phyloP scores from a whole-genome alignment of 2,113 vertebrate species.

The Zapornia atra region DNA sequence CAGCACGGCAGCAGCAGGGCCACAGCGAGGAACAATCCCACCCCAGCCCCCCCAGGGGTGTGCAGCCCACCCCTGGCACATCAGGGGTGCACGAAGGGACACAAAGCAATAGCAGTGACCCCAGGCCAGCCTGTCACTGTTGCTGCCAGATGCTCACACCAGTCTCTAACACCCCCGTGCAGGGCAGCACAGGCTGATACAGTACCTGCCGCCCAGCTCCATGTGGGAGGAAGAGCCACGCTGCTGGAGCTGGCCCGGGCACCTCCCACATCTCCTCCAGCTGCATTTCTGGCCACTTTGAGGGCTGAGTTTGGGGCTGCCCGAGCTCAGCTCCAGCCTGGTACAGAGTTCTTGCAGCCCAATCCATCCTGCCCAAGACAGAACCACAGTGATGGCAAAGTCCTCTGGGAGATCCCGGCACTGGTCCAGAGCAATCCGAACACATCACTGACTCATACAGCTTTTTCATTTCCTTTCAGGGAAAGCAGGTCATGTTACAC shows the following conservation, averaged over 20 bases:
- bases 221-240: no score
- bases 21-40: rapidly evolving
- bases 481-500: background rate
- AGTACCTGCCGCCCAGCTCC: background rate
- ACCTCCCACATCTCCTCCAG: background rate
- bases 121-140: background rate
- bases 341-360: background rate
- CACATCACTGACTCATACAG: rapidly evolving
- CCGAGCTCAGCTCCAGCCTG: background rate
- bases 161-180: rapidly evolving
- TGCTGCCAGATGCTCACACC: rapidly evolving
- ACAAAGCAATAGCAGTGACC: background rate
- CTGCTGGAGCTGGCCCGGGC: background rate
- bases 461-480: background rate
- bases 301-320: background rate
- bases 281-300: background rate
- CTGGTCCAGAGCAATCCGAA: background rate
- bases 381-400: background rate
- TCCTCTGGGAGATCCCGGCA: background rate
- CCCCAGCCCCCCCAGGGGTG: background rate
- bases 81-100: background rate
- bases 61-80: background rate
- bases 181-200: rapidly evolving
- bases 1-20: background rate
- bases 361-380: rapidly evolving